Conservation (phyloP, 2,888 invertebrate species). For the Koerneria pararmatus region DNA sequence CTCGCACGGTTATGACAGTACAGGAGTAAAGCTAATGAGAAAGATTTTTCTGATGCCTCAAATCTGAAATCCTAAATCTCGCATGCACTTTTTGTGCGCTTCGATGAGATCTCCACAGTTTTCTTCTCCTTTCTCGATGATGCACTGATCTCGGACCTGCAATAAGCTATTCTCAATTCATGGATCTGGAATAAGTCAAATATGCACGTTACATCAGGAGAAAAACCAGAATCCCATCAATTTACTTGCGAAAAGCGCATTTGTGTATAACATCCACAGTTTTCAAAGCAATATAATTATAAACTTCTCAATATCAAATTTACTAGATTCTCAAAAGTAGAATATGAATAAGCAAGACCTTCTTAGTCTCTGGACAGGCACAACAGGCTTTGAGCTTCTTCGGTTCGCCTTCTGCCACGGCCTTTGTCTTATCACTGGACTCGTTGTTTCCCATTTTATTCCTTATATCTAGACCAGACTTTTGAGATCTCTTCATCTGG, state of each 20-base stretch:
- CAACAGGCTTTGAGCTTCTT: constrained; percentile 64
- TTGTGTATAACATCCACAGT: not conserved
- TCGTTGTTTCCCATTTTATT: no score
- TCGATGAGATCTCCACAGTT: constrained; percentile 84
- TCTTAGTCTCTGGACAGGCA: constrained; percentile 65
- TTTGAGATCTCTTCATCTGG: no score
- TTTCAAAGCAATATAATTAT: not conserved
- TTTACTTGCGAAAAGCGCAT: not conserved
- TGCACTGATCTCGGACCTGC: constrained; percentile 62
- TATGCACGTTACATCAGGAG: not conserved
- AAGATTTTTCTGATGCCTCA: no score
- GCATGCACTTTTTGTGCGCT: constrained; percentile 93
- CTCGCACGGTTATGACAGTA: no score
- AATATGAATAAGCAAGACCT: constrained; percentile 29
- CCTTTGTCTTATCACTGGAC: constrained; percentile 18
- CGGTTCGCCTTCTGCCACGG: constrained; percentile 26
- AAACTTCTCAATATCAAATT: constrained; percentile 10
- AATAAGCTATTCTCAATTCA: constrained; percentile 15
- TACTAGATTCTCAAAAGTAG: not conserved
- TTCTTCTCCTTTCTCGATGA: constrained; percentile 70
- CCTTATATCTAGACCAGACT: no score
- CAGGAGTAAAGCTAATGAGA: no score
- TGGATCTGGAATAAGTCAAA: not conserved
- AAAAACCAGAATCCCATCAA: not conserved
- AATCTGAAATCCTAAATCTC: constrained; percentile 89